A percentile compares a stretch with the other conserved stretches of the same genome.
Evolutionary conservation across 2,888 invertebrate genomes (phyloP).

Genomic region (Epiblema foenella): DNA sequence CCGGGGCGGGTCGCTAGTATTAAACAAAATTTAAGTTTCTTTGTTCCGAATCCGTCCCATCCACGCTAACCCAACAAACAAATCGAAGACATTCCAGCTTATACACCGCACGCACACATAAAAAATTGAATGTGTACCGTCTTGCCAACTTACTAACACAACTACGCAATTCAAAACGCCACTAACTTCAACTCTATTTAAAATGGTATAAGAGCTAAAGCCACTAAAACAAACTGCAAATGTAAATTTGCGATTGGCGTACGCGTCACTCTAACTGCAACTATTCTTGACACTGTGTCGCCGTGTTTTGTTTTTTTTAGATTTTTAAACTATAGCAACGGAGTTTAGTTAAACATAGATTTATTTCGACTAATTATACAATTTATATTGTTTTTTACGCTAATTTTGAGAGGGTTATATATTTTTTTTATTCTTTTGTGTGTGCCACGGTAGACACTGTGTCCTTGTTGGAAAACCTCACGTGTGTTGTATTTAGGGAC

Average conservation of each 20-base stretch:
- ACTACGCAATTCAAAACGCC: conserved; percentile 41
- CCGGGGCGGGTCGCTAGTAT: no score
- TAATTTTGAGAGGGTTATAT: neutral
- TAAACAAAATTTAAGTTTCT: neutral
- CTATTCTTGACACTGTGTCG: conserved; percentile 27
- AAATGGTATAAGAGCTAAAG: neutral
- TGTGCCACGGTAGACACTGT: conserved; percentile 25
- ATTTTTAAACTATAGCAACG: neutral
- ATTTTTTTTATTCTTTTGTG: neutral
- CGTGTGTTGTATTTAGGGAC: conserved; percentile 48
- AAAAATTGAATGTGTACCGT: conserved; percentile 40
- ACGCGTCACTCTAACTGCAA: conserved; percentile 16
- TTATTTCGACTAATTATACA: neutral
- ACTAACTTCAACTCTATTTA: neutral
- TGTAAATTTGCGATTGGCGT: conserved; percentile 3
- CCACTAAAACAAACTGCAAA: neutral
- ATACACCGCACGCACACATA: conserved; percentile 50
- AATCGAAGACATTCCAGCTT: conserved; percentile 61
- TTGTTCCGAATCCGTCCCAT: conserved; percentile 32
- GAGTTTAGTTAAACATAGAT: neutral
- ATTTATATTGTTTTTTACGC: neutral
- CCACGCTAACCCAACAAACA: conserved; percentile 47
- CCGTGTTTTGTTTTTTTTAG: conserved; percentile 8
- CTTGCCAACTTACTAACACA: conserved; percentile 18
- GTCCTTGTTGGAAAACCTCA: conserved; percentile 26